A percentile compares a stretch with the other conserved stretches of the same genome.
Conservation (phyloP, 2,797 vertebrate species). For the Agapornis canus region DNA sequence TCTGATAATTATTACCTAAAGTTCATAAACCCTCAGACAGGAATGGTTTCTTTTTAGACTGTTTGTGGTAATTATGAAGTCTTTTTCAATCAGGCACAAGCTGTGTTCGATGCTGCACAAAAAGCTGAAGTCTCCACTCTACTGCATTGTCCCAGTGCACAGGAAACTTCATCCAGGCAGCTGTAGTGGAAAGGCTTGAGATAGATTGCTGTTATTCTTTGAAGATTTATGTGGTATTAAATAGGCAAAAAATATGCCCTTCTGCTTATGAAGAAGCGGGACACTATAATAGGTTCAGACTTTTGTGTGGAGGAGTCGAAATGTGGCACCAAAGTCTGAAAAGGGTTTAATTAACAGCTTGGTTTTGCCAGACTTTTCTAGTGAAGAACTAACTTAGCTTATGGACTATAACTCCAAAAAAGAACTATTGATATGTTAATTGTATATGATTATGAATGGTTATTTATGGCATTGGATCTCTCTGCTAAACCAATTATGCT, state of each 20-base stretch:
- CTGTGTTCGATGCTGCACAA: accelerated
- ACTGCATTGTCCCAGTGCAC: background rate
- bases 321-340: conserved; percentile 66
- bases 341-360: conserved; percentile 73
- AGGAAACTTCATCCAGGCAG: background rate
- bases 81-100: background rate
- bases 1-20: background rate
- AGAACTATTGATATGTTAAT: conserved; percentile 78
- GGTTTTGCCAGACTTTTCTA: conserved; percentile 71
- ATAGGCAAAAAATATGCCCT: conserved; percentile 4
- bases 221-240: conserved; percentile 23
- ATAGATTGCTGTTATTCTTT: background rate
- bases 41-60: background rate
- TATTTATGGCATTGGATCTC: conserved; percentile 75
- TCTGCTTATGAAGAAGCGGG: conserved; percentile 36
- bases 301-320: conserved; percentile 47
- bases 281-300: conserved; percentile 43
- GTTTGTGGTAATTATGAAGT: background rate
- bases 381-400: conserved; percentile 71
- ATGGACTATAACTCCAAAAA: conserved; percentile 72
- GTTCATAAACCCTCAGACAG: background rate
- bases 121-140: background rate
- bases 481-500: conserved; percentile 74
- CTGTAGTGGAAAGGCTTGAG: background rate
- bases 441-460: conserved; percentile 74